phyloP scores from a whole-genome alignment of 2,113 vertebrate genomes.

The Dromaius novaehollandiae region DNA sequence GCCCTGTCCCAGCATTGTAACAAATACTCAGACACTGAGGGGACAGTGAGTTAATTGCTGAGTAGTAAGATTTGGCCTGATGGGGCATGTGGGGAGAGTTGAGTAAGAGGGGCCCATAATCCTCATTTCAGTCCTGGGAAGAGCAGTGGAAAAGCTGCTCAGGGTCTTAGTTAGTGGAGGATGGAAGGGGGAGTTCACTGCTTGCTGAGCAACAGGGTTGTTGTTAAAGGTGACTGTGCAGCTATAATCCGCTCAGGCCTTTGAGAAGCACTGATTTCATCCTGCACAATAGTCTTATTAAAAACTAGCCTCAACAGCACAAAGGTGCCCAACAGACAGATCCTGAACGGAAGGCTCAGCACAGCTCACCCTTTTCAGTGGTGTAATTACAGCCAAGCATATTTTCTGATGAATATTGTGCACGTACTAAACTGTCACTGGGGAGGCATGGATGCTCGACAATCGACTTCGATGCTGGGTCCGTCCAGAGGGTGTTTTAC shows the following conservation, averaged over 20 bases:
- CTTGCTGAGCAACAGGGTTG: fast-evolving
- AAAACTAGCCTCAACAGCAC: background rate
- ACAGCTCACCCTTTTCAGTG: background rate
- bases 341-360: background rate
- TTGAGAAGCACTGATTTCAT: background rate
- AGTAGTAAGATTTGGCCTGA: background rate
- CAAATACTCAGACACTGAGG: background rate
- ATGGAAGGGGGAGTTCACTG: background rate
- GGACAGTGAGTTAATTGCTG: background rate
- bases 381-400: background rate
- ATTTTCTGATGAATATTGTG: fast-evolving
- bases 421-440: background rate
- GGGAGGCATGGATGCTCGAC: background rate
- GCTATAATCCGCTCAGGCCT: background rate
- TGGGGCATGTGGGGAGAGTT: background rate
- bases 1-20: background rate
- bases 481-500: background rate
- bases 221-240: background rate
- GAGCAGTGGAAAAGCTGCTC: background rate
- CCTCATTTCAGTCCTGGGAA: background rate
- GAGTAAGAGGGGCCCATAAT: background rate
- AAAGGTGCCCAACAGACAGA: background rate
- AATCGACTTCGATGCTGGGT: too few species aligned
- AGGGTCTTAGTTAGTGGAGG: background rate
- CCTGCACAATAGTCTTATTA: background rate